Base-by-base conservation (phyloP, 64 coral and sea anemone species). In the Pocillopora verrucosa region DNA sequence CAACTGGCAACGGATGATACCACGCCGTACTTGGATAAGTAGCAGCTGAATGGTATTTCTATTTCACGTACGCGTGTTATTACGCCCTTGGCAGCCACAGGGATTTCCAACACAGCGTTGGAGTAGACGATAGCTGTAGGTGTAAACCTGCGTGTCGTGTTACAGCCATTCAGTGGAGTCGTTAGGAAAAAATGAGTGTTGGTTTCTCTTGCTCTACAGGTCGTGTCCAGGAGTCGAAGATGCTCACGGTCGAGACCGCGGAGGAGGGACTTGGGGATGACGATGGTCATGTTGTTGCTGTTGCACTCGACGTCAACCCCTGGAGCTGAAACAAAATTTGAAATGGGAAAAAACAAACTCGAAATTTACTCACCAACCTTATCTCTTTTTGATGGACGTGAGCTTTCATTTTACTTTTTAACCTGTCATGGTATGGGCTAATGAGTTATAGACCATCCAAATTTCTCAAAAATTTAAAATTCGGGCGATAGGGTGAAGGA, bases 31-130 rank as follows among this genome's bases (percentile, higher is more conserved):
- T 76, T 37, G 14, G 34, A 38, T 16, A 41, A 76, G 4, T 16
- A 76, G 45, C 74, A 76, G 74, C 74, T 36, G 36, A 76, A 76
- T 14, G 13, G 35, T 12, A 76, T 76, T 41, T 76, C 36, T 38
- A 76, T 76, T 41, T 76, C 74, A 76, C 74, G 74, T 10, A 76
- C 74, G 34, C 74, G 34, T 51, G 74, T 76, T 16, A 76, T 6
- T 34, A 76, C 36, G 16, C 16, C 36, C 4, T 76, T 16, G 16
- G 14, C 74, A 38, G 74, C 74, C 34, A 76, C 74, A 36, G 74
- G 36, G 34, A 76, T 76, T 41, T 76, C 36, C 36, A 76, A 38
- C 2, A 51, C 74, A 41, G 74, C 16, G 34, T 76, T 76, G 35
- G 34, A 38, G 36, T 76, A 76, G 5, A 76, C 14, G 9, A 45